Evolutionary conservation across 2,888 invertebrate genomes (phyloP), one percentile per base, ranked within the genome.

Genomic region (Prosopocoilus inquinatus): DNA sequence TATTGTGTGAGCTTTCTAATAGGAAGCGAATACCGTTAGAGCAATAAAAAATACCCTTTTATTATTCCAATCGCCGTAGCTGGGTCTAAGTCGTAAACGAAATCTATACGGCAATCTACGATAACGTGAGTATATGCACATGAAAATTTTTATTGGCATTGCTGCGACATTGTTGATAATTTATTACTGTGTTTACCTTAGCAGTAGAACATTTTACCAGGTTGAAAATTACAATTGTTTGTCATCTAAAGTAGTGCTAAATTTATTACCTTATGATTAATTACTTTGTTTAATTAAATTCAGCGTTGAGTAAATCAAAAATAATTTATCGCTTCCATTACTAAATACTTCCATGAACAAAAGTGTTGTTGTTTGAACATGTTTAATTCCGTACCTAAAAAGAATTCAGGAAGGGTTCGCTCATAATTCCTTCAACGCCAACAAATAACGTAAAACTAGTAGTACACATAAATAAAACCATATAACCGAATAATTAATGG

Each of bases 401-500:
- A 38, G 11, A 38, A 38, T 38, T 38, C 4, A 38, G 38, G 38
- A 38, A 11, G 12, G 12, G 15, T 7, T 7, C n/a, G 36, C 3
- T 36, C 12, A 36, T 12, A 36, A 36, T 12, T 36, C n/a, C 12
- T 11, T 36, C 12, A 36, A 36, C 12, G 36, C 12, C 9, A 36
- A 36, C 12, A 36, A 36, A 36, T 36, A 36, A 36, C 12, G 11
- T 36, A 36, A 36, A 36, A 36, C 36, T 4, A 11, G 36, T 11
- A 36, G 12, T n/a, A 36, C 36, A 7, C 41, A 41, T 11, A 41
- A 11, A 15, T 41, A 41, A 9, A 41, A 41, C 20, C 20, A 69
- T 67, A 69, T 68, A 69, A 62, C 62, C 62, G 61, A 56, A 62
- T 71, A 70, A 73, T 71, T 69, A 71, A 72, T 70, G 70, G 63